phyloP scores from a whole-genome alignment of 2,113 vertebrate genomes.

The Perccottus glenii region DNA sequence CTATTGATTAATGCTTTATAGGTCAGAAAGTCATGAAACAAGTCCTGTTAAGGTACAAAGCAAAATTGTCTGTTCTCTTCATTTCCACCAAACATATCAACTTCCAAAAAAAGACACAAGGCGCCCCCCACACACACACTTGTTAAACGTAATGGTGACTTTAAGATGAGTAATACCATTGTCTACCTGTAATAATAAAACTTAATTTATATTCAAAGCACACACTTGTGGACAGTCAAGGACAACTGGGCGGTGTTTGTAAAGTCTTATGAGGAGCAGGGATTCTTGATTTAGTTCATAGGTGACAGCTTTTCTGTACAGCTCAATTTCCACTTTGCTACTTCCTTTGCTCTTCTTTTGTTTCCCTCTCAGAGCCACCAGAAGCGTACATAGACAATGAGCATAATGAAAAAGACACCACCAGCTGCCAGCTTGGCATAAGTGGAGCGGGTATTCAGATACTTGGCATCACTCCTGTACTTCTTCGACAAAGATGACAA shows the following conservation, averaged over 20 bases:
- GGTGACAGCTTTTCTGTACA: conserved; percentile 29
- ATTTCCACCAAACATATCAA: conserved; percentile 2
- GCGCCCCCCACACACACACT: conserved; percentile 5
- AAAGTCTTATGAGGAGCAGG: conserved; percentile 67
- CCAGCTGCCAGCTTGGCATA: conserved; percentile 96
- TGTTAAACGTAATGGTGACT: conserved; percentile 10
- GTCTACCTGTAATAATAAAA: conserved; percentile 55
- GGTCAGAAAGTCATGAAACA: conserved; percentile 13
- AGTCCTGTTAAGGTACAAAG: conserved; percentile 29
- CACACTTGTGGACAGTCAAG: conserved; percentile 46
- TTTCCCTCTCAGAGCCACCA: conserved; percentile 93
- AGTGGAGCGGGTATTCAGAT: conserved; percentile 98
- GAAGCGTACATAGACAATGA: conserved; percentile 97
- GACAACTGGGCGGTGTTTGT: conserved; percentile 52
- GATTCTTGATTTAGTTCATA: conserved; percentile 49
- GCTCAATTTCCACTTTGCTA: conserved; percentile 42
- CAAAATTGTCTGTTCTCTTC: conserved; percentile 26
- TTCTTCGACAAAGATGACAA: conserved; percentile 98
- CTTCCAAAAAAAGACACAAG: conserved; percentile 23
- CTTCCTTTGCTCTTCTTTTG: conserved; percentile 20
- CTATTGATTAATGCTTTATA: conserved; percentile 15
- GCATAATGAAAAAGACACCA: conserved; percentile 97
- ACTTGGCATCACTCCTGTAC: conserved; percentile 97
- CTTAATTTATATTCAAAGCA: conserved; percentile 56
- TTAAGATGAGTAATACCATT: conserved; percentile 14